Base-by-base conservation (phyloP, 2,113 vertebrate species). In the Apteryx mantelli region DNA sequence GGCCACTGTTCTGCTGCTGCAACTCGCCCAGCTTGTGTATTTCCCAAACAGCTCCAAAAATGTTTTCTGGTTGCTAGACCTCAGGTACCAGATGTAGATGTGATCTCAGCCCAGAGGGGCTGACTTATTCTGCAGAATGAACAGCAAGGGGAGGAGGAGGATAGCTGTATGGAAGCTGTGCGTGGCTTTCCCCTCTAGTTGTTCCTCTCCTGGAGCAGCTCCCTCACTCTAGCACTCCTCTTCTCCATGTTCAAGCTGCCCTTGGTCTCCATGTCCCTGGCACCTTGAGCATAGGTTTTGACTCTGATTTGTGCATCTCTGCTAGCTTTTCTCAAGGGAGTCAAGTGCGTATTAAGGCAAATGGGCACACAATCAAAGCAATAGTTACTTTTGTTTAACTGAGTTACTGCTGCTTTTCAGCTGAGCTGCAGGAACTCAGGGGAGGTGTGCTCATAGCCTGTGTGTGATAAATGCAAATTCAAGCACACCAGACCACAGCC, bases 1-100 rank as follows among this genome's bases (percentile, higher is more conserved):
- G 0, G 24, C 56, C 30, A 28, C 53, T 34, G 2, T 2, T n/a
- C 46, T 76, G 46, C n/a, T 11, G 13, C 56, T 1, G 2, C 61
- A 50, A 2, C 4, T 3, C 30, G 68, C 21, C 32, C 40, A 32
- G 46, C 61, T 66, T 73, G 34, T 48, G 40, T 64, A 22, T 46
- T 86, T 44, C 44, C 53, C 44, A 30, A 3, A 38, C 1, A 1
- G 36, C 48, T 70, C n/a, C 26, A 10, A 22, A 64, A 70, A 46
- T 16, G 44, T 64, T 64, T 38, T 38, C 36, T 64, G 40, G 8
- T 68, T 75, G 7, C 30, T 74, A 61, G n/a, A 26, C 17, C 21
- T 70, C 25, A 58, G 25, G 25, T 74, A 52, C n/a, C 64, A 82
- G 40, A 38, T 44, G 56, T 55, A 82, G 91, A 26, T 42, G n/a